Evolutionary conservation across 1,140 invertebrate genomes (phyloP).

Genomic region (Scaptomyza pallida): DNA sequence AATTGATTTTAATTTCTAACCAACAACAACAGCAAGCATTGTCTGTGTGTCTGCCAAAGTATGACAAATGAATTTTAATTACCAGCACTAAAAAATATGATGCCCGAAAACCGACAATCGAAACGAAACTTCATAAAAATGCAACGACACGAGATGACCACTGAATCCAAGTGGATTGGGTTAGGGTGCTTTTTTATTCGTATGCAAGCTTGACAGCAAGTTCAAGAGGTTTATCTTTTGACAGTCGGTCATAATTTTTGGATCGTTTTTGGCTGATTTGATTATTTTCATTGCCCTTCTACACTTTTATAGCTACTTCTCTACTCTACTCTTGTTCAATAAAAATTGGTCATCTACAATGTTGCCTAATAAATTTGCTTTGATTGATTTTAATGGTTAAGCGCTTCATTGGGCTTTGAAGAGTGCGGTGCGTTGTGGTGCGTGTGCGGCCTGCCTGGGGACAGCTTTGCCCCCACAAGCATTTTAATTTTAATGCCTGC

Average conservation of each 20-base stretch:
- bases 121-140: conserved; percentile 49
- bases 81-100: conserved; percentile 61
- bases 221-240: conserved; percentile 70
- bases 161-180: conserved; percentile 18
- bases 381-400: conserved; percentile 83
- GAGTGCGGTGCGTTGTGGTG: conserved; percentile 37
- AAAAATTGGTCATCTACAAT: conserved; percentile 61
- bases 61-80: conserved; percentile 79
- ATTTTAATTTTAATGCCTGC: conserved; percentile 46
- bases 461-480: conserved; percentile 28
- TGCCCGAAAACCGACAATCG: conserved; percentile 34
- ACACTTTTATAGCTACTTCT: conserved; percentile 63
- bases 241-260: conserved; percentile 70
- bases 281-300: conserved; percentile 75
- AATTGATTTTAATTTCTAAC: conserved; percentile 70
- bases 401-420: conserved; percentile 78
- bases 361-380: conserved; percentile 80
- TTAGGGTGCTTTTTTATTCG: conserved; percentile 2
- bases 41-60: conserved; percentile 60
- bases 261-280: conserved; percentile 76
- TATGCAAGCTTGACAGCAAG: conserved; percentile 8
- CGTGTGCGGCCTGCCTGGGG: conserved; percentile 35
- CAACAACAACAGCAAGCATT: conserved; percentile 35
- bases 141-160: conserved; percentile 50
- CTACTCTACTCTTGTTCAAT: conserved; percentile 47